phyloP scores from a whole-genome alignment of 2,797 vertebrate species.

The Phataginus tricuspis region DNA sequence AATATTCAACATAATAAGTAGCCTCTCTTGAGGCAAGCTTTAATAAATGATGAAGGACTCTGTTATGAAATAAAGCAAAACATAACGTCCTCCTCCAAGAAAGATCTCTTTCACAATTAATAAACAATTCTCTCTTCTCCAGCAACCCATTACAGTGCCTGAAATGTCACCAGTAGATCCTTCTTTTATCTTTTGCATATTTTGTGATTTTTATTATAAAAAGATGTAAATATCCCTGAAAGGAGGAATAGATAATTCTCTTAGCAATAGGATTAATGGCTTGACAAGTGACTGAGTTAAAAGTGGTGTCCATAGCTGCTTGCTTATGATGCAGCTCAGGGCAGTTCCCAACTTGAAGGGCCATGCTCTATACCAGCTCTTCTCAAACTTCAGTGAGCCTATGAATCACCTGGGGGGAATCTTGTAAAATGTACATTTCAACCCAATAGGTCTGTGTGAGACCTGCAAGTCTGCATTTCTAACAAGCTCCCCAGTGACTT shows the following conservation, averaged over 20 bases:
- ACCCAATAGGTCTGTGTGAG: background rate
- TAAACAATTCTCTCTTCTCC: background rate
- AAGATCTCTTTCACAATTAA: background rate
- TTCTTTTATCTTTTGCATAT: background rate
- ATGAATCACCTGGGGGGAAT: background rate
- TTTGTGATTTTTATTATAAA: constrained; percentile 30
- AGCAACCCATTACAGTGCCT: background rate
- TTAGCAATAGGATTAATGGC: background rate
- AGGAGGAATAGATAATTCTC: background rate
- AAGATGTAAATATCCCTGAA: background rate
- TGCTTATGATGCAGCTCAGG: background rate
- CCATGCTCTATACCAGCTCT: background rate
- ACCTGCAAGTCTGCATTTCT: background rate
- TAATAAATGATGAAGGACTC: background rate
- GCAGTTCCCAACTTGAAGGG: background rate
- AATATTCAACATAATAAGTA: background rate
- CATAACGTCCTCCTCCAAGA: background rate
- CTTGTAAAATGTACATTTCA: background rate
- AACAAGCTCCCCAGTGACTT: background rate
- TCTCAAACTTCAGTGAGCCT: background rate
- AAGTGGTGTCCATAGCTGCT: background rate
- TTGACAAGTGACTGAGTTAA: background rate
- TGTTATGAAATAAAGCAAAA: background rate
- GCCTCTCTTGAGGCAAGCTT: background rate
- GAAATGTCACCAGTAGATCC: background rate